These are phyloP conservation scores for Bos taurus DNA, from an alignment of 2,113 vertebrate species.

Conservation along the genomic window DNA sequence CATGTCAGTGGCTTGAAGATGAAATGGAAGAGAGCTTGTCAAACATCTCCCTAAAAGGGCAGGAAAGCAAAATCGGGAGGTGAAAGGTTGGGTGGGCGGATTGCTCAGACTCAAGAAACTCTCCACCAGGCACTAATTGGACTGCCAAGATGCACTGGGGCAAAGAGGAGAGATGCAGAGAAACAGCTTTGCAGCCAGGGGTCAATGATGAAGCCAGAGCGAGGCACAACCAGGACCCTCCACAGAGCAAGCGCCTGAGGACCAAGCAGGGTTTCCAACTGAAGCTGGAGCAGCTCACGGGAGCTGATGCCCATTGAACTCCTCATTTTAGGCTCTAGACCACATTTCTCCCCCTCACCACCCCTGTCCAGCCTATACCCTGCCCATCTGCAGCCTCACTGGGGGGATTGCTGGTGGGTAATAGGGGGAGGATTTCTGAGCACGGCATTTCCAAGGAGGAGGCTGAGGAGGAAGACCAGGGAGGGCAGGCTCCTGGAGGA, in stretches of 20 bases:
- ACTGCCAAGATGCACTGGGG: slow-evolving; percentile 13
- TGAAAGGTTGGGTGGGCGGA: slow-evolving; percentile 37
- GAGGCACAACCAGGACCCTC: not conserved
- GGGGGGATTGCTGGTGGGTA: not conserved
- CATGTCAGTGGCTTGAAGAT: slow-evolving; percentile 50
- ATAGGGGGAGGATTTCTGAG: not conserved
- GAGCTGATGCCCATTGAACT: not conserved
- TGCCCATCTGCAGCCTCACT: not conserved
- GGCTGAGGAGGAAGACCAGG: not conserved
- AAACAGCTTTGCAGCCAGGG: slow-evolving; percentile 54
- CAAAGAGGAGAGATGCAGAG: slow-evolving; percentile 24
- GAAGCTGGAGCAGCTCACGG: not conserved
- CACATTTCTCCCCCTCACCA: not conserved
- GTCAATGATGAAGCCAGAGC: not conserved
- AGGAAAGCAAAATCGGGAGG: slow-evolving; percentile 27
- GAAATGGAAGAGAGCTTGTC: slow-evolving; percentile 52
- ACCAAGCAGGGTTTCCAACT: not conserved
- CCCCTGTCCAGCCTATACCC: too few species aligned
- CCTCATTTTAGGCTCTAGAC: not conserved
- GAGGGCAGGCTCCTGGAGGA: not conserved
- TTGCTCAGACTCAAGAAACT: slow-evolving; percentile 22
- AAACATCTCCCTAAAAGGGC: slow-evolving; percentile 47
- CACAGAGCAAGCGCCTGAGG: not conserved
- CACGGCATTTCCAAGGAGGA: not conserved
- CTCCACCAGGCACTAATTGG: slow-evolving; percentile 72